A percentile compares a stretch with the other conserved stretches of the same genome.
phyloP scores from a whole-genome alignment of 2,113 vertebrate species.

The Clinocottus analis region DNA sequence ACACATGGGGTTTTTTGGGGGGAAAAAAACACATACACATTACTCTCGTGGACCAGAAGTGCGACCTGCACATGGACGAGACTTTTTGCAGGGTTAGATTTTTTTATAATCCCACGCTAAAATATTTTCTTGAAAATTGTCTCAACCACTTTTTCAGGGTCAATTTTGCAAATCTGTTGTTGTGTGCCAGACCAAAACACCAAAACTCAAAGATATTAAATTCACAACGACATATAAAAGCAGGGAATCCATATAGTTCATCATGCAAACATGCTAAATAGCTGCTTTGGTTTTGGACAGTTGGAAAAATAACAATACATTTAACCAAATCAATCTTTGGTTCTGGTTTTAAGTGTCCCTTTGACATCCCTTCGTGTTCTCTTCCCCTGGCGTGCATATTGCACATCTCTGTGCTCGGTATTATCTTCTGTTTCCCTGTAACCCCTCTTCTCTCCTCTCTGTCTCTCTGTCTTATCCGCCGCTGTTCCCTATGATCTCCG shows the following conservation, averaged over 20 bases:
- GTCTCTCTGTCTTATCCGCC: slow-evolving; percentile 30
- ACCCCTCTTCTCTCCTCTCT: not conserved
- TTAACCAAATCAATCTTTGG: no score
- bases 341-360: no score
- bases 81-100: no score
- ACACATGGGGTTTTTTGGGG: no score
- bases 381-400: not conserved
- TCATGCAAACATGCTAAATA: not conserved
- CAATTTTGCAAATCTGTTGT: not conserved
- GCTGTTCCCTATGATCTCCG: slow-evolving; percentile 45
- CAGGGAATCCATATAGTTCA: no score
- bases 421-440: not conserved
- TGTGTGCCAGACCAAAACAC: not conserved
- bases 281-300: not conserved
- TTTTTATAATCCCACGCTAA: not conserved
- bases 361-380: not conserved
- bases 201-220: not conserved
- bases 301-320: no score
- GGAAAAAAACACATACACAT: not conserved
- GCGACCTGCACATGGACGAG: not conserved
- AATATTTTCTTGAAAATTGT: not conserved
- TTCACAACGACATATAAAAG: not conserved
- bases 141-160: not conserved
- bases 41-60: not conserved
- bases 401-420: slow-evolving; percentile 5